phyloP scores from a whole-genome alignment of 2,797 vertebrate species.

The Acanthopagrus latus region DNA sequence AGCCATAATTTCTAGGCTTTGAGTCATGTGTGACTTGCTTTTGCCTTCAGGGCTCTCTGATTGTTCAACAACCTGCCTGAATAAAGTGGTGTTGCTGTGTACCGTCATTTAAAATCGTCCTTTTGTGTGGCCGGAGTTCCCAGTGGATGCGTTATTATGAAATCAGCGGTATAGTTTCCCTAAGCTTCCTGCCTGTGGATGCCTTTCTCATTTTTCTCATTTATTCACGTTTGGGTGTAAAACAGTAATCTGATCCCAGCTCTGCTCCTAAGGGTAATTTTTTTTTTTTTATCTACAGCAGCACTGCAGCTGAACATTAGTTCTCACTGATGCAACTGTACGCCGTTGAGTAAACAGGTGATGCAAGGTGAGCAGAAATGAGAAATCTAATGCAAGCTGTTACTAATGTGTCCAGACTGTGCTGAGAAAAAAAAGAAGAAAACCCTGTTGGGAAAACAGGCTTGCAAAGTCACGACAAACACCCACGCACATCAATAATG shows the following conservation, averaged over 20 bases:
- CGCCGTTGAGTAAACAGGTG: constrained; percentile 80
- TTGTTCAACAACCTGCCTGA: background rate
- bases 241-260: constrained; percentile 20
- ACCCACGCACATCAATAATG: constrained; percentile 6
- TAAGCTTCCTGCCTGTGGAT: background rate
- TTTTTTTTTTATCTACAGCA: constrained; percentile 12
- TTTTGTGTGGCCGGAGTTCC: background rate
- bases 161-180: background rate
- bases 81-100: no score
- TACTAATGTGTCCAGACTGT: constrained; percentile 57
- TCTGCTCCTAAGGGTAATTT: constrained; percentile 1
- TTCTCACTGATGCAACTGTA: constrained; percentile 74
- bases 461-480: constrained; percentile 15
- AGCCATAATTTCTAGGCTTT: no score
- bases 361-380: constrained; percentile 80
- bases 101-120: background rate
- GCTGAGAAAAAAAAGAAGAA: constrained; percentile 9
- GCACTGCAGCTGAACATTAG: constrained; percentile 34
- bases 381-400: constrained; percentile 82
- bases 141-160: background rate
- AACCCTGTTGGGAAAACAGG: background rate
- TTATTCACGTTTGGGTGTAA: background rate
- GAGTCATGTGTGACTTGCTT: background rate
- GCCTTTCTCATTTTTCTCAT: background rate
- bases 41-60: background rate